Percentiles rank a stretch among this genome's conserved stretches.
These are phyloP conservation scores for Proales similis DNA, from an alignment of 1,140 invertebrate species.

Conservation along the genomic window DNA sequence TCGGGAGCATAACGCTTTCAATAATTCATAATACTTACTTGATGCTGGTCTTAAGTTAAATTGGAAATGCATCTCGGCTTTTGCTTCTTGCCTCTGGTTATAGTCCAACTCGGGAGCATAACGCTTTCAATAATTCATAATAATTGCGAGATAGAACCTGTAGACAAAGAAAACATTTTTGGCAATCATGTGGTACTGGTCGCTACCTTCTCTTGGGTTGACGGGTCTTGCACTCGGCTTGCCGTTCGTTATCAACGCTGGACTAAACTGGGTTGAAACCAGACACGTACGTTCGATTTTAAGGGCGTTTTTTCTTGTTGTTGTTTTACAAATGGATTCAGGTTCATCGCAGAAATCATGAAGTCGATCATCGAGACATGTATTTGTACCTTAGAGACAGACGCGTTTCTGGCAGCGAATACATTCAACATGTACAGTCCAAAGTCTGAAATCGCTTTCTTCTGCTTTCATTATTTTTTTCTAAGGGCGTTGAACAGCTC, in stretches of 20 bases:
- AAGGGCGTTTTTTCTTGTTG: neutral
- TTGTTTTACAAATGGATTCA: too few species aligned
- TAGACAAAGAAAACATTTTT: too few species aligned
- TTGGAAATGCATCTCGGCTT: too few species aligned
- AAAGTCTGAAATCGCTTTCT: neutral
- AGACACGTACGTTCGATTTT: constrained; percentile 16
- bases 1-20: too few species aligned
- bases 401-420: constrained; percentile 33
- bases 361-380: constrained; percentile 29
- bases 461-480: neutral
- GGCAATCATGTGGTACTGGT: constrained; percentile 35
- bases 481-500: constrained; percentile 25
- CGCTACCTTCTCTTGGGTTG: constrained; percentile 19
- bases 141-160: too few species aligned
- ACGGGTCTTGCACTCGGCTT: constrained; percentile 21
- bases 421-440: constrained; percentile 27
- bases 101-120: too few species aligned
- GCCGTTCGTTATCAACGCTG: constrained; percentile 22
- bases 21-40: too few species aligned
- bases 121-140: too few species aligned
- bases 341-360: constrained; percentile 30
- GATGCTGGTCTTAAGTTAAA: too few species aligned
- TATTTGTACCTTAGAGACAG: constrained; percentile 32
- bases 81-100: too few species aligned
- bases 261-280: constrained; percentile 29